A percentile compares a stretch with the other conserved stretches of the same genome.
Evolutionary conservation across 2,113 vertebrate genomes (phyloP).

Genomic region (Lasiurus cinereus): DNA sequence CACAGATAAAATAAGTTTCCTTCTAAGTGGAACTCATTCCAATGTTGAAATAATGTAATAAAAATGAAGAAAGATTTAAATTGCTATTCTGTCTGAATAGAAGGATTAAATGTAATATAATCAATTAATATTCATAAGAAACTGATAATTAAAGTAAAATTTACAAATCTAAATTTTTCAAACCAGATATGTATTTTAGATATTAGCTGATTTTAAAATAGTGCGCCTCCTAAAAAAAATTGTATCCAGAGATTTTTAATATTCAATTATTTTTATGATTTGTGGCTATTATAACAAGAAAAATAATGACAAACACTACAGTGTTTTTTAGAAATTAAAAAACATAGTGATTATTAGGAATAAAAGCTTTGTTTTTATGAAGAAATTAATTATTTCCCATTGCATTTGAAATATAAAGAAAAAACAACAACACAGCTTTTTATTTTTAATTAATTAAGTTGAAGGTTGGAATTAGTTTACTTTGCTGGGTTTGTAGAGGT

Average conservation of each 20-base stretch:
- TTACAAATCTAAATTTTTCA: conserved; percentile 19
- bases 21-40: conserved; percentile 22
- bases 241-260: conserved; percentile 24
- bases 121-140: conserved; percentile 43
- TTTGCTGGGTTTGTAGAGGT: conserved; percentile 19
- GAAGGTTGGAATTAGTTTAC: conserved; percentile 45
- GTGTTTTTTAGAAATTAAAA: conserved; percentile 15
- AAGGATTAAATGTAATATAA: neutral
- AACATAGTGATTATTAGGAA: neutral
- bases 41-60: conserved; percentile 31
- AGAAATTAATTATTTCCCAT: conserved; percentile 34
- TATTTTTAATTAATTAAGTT: conserved; percentile 61
- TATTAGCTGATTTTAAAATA: neutral
- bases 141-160: conserved; percentile 24
- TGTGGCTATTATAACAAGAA: neutral
- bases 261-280: conserved; percentile 18
- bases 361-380: conserved; percentile 46
- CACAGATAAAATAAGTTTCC: conserved; percentile 44
- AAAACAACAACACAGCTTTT: neutral
- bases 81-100: neutral
- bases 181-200: neutral
- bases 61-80: neutral
- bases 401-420: conserved; percentile 31
- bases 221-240: neutral
- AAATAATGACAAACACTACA: conserved; percentile 16